Percentiles rank a stretch among this genome's conserved stretches.
Conservation (phyloP, 2,888 invertebrate genomes). For the Pyrrhia umbra region DNA sequence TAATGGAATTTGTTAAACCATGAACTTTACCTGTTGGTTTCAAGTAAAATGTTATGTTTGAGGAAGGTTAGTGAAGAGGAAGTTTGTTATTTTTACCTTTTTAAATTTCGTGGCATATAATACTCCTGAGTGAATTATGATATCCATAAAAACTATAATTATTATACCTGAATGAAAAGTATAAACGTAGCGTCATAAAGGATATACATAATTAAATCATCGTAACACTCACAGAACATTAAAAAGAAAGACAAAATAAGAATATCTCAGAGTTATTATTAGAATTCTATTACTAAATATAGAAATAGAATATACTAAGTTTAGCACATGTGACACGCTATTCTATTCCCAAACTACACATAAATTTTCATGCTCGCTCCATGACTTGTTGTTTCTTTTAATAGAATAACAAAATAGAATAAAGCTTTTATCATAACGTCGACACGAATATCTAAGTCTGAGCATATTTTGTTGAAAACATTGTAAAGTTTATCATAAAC, state of each 20-base stretch:
- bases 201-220: neutral
- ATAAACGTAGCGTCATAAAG: neutral
- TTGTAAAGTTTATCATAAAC: constrained; percentile 67
- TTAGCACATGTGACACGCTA: constrained; percentile 16
- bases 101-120: no score
- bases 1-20: constrained; percentile 48
- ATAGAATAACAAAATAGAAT: constrained; percentile 34
- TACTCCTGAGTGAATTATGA: no score
- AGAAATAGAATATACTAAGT: constrained; percentile 35
- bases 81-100: no score
- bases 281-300: constrained; percentile 19
- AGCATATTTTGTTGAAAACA: constrained; percentile 53
- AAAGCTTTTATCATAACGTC: constrained; percentile 24
- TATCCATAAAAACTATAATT: no score
- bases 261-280: constrained; percentile 16
- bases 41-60: constrained; percentile 21
- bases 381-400: constrained; percentile 19
- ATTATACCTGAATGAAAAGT: no score
- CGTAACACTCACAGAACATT: neutral
- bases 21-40: constrained; percentile 11
- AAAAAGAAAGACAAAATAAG: neutral
- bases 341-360: constrained; percentile 6
- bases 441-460: constrained; percentile 37
- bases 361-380: constrained; percentile 17
- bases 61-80: no score